These are phyloP conservation scores for Leptoteleia sp. DNA, from an alignment of 1,140 invertebrate species.

Conservation along the genomic window DNA sequence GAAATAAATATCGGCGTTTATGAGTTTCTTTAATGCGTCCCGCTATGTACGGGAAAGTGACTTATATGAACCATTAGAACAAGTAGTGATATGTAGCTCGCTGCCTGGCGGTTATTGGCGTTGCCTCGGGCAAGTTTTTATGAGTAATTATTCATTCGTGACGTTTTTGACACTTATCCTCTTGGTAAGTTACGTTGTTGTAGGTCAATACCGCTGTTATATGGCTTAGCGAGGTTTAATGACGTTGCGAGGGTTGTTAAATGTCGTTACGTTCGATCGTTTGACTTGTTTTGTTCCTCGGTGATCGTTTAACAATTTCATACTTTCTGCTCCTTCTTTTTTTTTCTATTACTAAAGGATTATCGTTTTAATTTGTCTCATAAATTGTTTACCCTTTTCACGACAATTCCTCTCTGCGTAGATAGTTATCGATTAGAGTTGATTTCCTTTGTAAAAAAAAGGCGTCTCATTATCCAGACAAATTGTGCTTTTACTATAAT, in stretches of 20 bases:
- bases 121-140: conserved; percentile 48
- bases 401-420: too few relatives aligned
- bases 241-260: conserved; percentile 20
- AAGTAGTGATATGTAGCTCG: conserved; percentile 48
- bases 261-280: conserved; percentile 7
- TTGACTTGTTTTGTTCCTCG: too few relatives aligned
- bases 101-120: conserved; percentile 35
- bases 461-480: conserved; percentile 27
- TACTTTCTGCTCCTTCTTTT: too few relatives aligned
- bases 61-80: conserved; percentile 62
- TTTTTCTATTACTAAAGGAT: too few relatives aligned
- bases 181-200: conserved; percentile 35
- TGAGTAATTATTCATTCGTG: conserved; percentile 58
- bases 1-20: conserved; percentile 60
- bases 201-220: conserved; percentile 49
- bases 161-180: conserved; percentile 57
- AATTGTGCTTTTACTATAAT: conserved; percentile 45
- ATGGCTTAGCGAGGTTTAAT: conserved; percentile 15
- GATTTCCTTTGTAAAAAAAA: too few relatives aligned
- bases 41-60: conserved; percentile 27
- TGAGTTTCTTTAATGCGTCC: conserved; percentile 47
- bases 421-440: too few relatives aligned
- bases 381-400: too few relatives aligned
- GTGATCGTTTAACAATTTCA: too few relatives aligned
- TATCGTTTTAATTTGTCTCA: too few relatives aligned